A percentile compares a stretch with the other conserved stretches of the same genome.
phyloP scores from a whole-genome alignment of 23 tunicate genomes.

The Trididemnum clinides region DNA sequence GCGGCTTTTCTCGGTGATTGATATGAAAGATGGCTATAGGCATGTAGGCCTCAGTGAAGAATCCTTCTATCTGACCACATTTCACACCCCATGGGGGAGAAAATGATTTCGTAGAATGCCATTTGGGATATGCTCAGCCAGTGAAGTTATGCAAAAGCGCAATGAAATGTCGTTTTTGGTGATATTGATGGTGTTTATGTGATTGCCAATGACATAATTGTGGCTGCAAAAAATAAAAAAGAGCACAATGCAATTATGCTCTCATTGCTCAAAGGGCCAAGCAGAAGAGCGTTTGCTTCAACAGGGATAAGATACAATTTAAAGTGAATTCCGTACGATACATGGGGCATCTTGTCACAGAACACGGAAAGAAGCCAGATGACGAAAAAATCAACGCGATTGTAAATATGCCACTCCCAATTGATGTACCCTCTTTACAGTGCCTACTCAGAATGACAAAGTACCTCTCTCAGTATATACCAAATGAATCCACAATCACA shows the following conservation, averaged over 20 bases:
- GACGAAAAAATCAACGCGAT: neutral
- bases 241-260: conserved; percentile 11
- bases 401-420: conserved; percentile 16
- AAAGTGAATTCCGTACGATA: neutral
- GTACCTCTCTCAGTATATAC: too few species aligned
- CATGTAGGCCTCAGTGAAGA: conserved; percentile 25
- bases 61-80: conserved; percentile 39
- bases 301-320: conserved; percentile 20
- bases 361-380: neutral
- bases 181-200: conserved; percentile 21
- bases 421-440: neutral
- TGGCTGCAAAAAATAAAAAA: conserved; percentile 25
- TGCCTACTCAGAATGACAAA: neutral
- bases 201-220: conserved; percentile 38
- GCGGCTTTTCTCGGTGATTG: conserved; percentile 25
- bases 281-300: conserved; percentile 4
- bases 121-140: conserved; percentile 49
- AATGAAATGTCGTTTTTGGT: conserved; percentile 38
- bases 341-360: conserved; percentile 30
- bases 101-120: conserved; percentile 46
- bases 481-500: too few species aligned
- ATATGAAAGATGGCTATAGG: conserved; percentile 56
- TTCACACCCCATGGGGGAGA: conserved; percentile 43
- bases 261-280: neutral
- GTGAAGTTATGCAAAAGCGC: conserved; percentile 36